A percentile compares a stretch with the other conserved stretches of the same genome.
Evolutionary conservation across 2,888 invertebrate species (phyloP).

Genomic region (Coremacera marginata): DNA sequence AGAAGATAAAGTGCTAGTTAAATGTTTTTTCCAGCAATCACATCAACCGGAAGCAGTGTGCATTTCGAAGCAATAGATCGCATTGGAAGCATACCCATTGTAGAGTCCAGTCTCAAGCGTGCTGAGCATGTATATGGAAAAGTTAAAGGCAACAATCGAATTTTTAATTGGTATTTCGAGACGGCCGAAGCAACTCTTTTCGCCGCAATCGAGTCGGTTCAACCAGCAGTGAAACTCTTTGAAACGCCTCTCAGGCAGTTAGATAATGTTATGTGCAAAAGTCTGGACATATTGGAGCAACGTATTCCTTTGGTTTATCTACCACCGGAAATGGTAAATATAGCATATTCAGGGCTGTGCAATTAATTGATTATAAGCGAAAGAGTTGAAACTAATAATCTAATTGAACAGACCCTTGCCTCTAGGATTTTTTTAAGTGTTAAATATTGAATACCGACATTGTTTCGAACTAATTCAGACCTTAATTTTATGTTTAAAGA

Average conservation of each 20-base stretch:
- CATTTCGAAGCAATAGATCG: constrained; percentile 81
- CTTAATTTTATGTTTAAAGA: constrained; percentile 71
- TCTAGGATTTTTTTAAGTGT: no score
- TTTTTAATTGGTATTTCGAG: constrained; percentile 82
- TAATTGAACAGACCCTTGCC: no score
- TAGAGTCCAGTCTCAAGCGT: constrained; percentile 82
- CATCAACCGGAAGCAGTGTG: constrained; percentile 59
- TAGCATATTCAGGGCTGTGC: background rate
- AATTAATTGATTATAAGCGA: no score
- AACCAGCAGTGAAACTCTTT: constrained; percentile 80
- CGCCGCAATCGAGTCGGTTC: constrained; percentile 79
- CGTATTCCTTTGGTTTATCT: constrained; percentile 84
- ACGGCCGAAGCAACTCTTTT: constrained; percentile 82
- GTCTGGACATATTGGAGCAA: constrained; percentile 87
- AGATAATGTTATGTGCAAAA: constrained; percentile 83
- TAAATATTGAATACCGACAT: no score
- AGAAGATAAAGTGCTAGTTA: no score
- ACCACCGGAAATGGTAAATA: constrained; percentile 85
- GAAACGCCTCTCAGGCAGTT: constrained; percentile 80
- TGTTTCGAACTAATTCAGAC: constrained; percentile 48
- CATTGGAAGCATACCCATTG: constrained; percentile 83
- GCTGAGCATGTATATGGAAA: constrained; percentile 81
- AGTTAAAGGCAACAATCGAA: constrained; percentile 81
- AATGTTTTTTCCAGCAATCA: constrained; percentile 48
- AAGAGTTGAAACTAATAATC: no score